phyloP scores from a whole-genome alignment of 1,140 invertebrate genomes.

The Tetranychus cinnabarinus region DNA sequence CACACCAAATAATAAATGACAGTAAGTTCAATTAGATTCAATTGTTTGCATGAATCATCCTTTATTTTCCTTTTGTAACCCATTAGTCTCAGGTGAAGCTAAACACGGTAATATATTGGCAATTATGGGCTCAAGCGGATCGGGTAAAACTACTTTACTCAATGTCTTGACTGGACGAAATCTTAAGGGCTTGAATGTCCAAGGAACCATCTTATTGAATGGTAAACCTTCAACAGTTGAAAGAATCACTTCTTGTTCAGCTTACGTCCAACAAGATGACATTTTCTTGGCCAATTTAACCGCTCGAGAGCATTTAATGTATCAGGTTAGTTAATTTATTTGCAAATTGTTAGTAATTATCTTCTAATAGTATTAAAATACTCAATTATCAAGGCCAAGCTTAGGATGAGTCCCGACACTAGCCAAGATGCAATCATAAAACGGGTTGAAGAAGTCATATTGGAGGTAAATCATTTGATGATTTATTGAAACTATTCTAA shows the following conservation, averaged over 20 bases:
- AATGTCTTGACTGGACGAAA: slow-evolving; percentile 45
- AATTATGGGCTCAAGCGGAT: slow-evolving; percentile 44
- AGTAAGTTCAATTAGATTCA: too few species aligned
- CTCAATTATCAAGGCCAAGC: slow-evolving; percentile 17
- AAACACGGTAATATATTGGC: slow-evolving; percentile 51
- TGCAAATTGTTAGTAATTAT: slow-evolving; percentile 17
- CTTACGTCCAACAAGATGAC: slow-evolving; percentile 87
- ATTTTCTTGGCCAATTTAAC: slow-evolving; percentile 81
- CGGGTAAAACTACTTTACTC: slow-evolving; percentile 61
- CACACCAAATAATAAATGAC: too few species aligned
- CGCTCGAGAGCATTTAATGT: slow-evolving; percentile 63
- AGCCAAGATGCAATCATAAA: neutral
- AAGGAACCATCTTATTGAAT: slow-evolving; percentile 44
- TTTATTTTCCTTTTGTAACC: neutral
- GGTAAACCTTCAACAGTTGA: slow-evolving; percentile 45
- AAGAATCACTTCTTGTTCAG: slow-evolving; percentile 51
- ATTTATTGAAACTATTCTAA: too few species aligned
- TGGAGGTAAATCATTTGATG: neutral
- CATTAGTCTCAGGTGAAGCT: slow-evolving; percentile 42
- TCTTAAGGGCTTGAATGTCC: slow-evolving; percentile 31
- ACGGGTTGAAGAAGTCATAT: neutral
- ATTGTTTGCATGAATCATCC: neutral
- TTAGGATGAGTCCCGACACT: neutral
- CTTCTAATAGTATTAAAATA: slow-evolving; percentile 12
- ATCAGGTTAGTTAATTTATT: slow-evolving; percentile 38